Evolutionary conservation across 1,140 invertebrate species (phyloP).

Genomic region (Maniola jurtina): DNA sequence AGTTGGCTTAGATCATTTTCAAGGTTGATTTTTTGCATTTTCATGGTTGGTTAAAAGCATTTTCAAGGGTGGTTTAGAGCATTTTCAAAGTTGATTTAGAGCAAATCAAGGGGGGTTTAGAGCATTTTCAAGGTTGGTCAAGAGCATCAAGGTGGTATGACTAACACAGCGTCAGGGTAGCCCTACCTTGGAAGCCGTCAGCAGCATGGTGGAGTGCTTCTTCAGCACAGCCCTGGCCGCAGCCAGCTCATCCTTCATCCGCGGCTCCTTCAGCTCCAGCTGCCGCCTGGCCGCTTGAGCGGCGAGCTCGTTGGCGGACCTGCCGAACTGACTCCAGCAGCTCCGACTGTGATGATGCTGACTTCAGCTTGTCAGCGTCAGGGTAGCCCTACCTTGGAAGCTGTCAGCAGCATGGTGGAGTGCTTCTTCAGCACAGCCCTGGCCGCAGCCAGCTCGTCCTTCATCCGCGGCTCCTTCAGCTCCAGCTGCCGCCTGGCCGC

Average conservation of each 20-base stretch:
- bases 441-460: constrained; percentile 98
- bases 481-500: constrained; percentile 96
- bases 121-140: too few species aligned
- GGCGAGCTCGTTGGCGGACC: constrained; percentile 92
- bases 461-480: too few species aligned
- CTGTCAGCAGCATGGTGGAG: constrained; percentile 98
- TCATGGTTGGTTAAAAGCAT: too few species aligned
- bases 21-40: too few species aligned
- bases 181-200: constrained; percentile 95
- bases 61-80: too few species aligned
- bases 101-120: too few species aligned
- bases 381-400: constrained; percentile 96
- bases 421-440: constrained; percentile 98
- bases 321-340: constrained; percentile 93
- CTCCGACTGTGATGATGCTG: constrained; percentile 96
- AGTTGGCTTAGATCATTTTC: too few species aligned
- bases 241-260: constrained; percentile 98
- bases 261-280: constrained; percentile 95
- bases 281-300: constrained; percentile 96
- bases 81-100: too few species aligned
- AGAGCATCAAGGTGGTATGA: too few species aligned
- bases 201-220: constrained; percentile 98
- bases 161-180: neutral
- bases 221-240: constrained; percentile 97
- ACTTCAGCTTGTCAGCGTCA: constrained; percentile 95